Base-by-base conservation (phyloP, 2,888 invertebrate species). In the Rambutsinella grinnellia region DNA sequence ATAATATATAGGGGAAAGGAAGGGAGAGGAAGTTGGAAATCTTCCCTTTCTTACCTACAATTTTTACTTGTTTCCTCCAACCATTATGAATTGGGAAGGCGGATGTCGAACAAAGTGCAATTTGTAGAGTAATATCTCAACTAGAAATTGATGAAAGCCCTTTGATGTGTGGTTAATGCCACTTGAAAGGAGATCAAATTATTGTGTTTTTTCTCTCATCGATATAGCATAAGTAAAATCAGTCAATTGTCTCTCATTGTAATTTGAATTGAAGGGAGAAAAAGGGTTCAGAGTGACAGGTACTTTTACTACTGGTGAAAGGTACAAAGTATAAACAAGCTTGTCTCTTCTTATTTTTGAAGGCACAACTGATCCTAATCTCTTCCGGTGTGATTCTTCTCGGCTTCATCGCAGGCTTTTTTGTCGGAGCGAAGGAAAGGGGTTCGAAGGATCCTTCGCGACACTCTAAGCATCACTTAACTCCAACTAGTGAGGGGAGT, bases 331-430 rank as follows among this genome's bases (percentile, higher is more conserved):
- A 3, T 51, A 56, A 56, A 56, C 26, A n/a, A n/a, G n/a, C n/a
- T n/a, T n/a, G n/a, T n/a, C n/a, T n/a, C n/a, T n/a, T n/a, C n/a
- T n/a, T n/a, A n/a, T n/a, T n/a, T 68, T 72, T 46, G 28, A 51
- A 83, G 81, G 79, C 70, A 53, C 81, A 81, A 66, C 63, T 83
- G 36, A 56, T 81, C 54, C 79, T 70, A 19, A 76, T 80, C 49
- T 80, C 83, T 17, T 79, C 71, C 13, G 82, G 79, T 13, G 68
- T 83, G 60, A 76, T 82, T 69, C 67, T 83, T 54, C 61, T 81
- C 13, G 83, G 83, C 49, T 83, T 83, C 69, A 69, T 83, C 17
- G 78, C 71, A 3, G 83, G 83, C n/a, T 83, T 79, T 53, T 54
- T 71, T 13, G 65, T 82, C 21, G 81, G 82, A 28, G 78, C 74